Evolutionary conservation across 2,888 invertebrate species (phyloP), one percentile per base, ranked within the genome.

Genomic region (Macrosiphum euphorbiae): DNA sequence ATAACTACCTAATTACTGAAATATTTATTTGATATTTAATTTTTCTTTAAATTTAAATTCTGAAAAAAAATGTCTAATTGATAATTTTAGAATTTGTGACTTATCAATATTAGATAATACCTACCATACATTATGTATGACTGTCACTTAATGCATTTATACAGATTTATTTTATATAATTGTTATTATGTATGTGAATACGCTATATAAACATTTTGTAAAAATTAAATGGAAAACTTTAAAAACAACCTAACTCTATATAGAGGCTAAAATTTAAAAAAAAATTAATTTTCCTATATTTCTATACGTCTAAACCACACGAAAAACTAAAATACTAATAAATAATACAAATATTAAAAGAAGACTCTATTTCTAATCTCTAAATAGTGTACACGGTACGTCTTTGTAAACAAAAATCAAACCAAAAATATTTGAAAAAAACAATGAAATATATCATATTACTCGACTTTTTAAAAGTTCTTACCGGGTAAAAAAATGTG

Each of bases 401-500:
- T 35, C 20, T 35, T 5, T 7, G 3, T 35, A 35, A 1, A n/a
- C 20, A 78, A 20, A 78, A 35, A 20, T 35, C 8, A 35, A 41
- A 2, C 24, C 35, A 35, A 35, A 78, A 78, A 20, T 0, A 78
- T 35, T 78, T 20, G 20, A 67, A 67, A 67, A 35, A 67, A 67
- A 67, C 67, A 67, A 67, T 67, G 2, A 67, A 67, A 78, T n/a
- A 67, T 13, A 67, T n/a, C 4, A 67, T n/a, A 67, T 5, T 78
- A 78, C 78, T 35, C 20, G 78, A 20, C 35, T 78, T 20, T 67
- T 67, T 7, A 35, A 78, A 35, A 47, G 50, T 52, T 85, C 90
- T 94, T 94, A 94, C 94, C 94, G 67, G 90, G 26, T 50, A 52
- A 28, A 58, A 94, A 86, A 87, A 90, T 67, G 86, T 94, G 85